Percentiles rank a stretch among this genome's conserved stretches.
phyloP scores from a whole-genome alignment of 2,888 invertebrate genomes.

The Agrotis segetum region DNA sequence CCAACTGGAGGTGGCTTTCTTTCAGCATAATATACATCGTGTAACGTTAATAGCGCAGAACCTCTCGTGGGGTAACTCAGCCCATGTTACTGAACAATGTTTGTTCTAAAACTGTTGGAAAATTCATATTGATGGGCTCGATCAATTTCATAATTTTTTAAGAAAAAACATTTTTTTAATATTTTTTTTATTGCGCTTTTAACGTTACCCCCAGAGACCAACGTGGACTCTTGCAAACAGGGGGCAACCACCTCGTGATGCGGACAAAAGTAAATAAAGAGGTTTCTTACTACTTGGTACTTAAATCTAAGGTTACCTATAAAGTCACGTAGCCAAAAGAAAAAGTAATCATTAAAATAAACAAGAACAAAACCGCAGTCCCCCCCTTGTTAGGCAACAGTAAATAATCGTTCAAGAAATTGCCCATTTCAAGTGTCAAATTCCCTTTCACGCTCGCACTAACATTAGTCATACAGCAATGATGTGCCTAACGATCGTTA shows the following conservation, averaged over 20 bases:
- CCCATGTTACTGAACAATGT: no score
- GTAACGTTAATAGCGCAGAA: no score
- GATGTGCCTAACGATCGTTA: constrained; percentile 40
- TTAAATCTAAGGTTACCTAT: neutral
- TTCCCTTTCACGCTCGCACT: constrained; percentile 31
- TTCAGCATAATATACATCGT: no score
- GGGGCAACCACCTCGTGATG: neutral
- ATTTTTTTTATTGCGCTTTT: no score
- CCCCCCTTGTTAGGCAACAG: neutral
- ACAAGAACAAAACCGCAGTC: neutral
- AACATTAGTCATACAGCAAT: constrained; percentile 44
- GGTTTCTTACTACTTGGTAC: neutral
- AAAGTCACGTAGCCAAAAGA: neutral
- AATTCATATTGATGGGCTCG: no score
- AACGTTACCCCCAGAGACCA: no score
- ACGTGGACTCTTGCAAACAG: no score
- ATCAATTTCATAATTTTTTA: no score
- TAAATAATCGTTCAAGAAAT: constrained; percentile 3
- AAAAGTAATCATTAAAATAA: neutral
- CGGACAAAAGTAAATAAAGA: neutral
- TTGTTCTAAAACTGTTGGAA: no score
- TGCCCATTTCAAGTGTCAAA: constrained; percentile 20
- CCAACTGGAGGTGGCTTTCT: no score
- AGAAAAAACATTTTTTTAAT: no score
- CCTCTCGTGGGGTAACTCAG: no score